These are phyloP conservation scores for Leptogaster cylindrica DNA, from an alignment of 2,888 invertebrate genomes.

Conservation along the genomic window DNA sequence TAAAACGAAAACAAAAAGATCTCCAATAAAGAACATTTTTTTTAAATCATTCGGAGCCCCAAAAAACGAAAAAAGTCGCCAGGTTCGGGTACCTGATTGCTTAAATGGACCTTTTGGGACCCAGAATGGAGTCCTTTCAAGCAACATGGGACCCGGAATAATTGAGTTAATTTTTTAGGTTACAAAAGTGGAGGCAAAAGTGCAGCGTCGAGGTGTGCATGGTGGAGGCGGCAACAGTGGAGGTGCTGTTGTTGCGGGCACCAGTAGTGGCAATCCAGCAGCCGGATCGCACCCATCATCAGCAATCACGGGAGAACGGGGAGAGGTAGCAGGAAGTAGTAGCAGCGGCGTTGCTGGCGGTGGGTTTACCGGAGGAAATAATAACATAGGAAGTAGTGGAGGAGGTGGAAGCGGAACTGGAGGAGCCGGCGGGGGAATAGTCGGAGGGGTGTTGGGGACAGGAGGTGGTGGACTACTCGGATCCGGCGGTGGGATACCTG, in stretches of 20 bases:
- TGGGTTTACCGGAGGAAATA: slow-evolving; percentile 47
- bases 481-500: slow-evolving; percentile 8
- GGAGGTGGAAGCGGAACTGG: slow-evolving; percentile 46
- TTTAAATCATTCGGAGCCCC: too few species aligned
- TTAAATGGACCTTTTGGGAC: too few species aligned
- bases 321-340: slow-evolving; percentile 46
- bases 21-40: too few species aligned
- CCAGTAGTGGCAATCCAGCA: neutral
- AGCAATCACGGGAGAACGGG: slow-evolving; percentile 41
- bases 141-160: too few species aligned
- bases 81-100: too few species aligned
- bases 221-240: slow-evolving; percentile 43
- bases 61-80: too few species aligned
- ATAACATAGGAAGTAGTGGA: slow-evolving; percentile 38
- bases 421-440: neutral
- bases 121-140: too few species aligned
- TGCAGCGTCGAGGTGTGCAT: slow-evolving; percentile 24
- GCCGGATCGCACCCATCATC: slow-evolving; percentile 24
- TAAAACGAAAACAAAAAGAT: too few species aligned
- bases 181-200: neutral
- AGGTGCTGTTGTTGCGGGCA: slow-evolving; percentile 21
- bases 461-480: slow-evolving; percentile 15
- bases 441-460: neutral
- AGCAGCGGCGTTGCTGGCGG: slow-evolving; percentile 48
- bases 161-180: too few species aligned